Base-by-base conservation (phyloP, 2,113 vertebrate genomes). In the Tretioscincus oriximinensis region DNA sequence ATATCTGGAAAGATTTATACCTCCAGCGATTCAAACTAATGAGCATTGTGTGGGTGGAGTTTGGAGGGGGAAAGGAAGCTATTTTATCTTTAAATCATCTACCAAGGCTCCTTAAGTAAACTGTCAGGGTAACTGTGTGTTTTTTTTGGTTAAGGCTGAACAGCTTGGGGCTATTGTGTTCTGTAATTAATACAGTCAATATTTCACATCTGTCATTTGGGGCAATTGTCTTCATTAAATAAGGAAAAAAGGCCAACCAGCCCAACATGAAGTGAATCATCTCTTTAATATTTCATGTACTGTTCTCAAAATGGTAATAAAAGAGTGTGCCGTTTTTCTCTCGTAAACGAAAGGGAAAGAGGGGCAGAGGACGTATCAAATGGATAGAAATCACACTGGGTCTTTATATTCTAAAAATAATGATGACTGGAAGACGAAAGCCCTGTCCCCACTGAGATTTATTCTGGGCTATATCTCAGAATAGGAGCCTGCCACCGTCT, bases 161-260 rank as follows among this genome's bases (percentile, higher is more conserved):
- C 20, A 80, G 54, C 31, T 28, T 80, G 71, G 61, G 4, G 69
- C 54, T 47, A 21, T 64, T 60, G 35, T 10, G 69, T 80, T 63
- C 41, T 69, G 18, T 71, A 80, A 80, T 72, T 80, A 71, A 80
- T 72, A 31, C 68, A 28, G n/a, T 80, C 78, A 80, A 72, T 73
- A 80, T 72, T 72, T 80, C 69, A 80, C 58, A 21, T 20, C 41
- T 41, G 45, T 64, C 58, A 64, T 72, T 72, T 72, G 78, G 72
- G 60, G 69, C 69, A 29, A 80, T 51, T 64, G 78, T 80, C 69
- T 72, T 80, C 78, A 63, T 80, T 80, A 80, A 80, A 80, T 64
- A 80, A 80, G 11, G 58, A 60, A n/a, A 28, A 2, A 10, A 35
- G 24, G 58, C 26, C 29, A 79, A 71, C 31, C 35, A 80, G n/a